Base-by-base conservation (phyloP, 2,797 vertebrate species). In the Macropodus opercularis region DNA sequence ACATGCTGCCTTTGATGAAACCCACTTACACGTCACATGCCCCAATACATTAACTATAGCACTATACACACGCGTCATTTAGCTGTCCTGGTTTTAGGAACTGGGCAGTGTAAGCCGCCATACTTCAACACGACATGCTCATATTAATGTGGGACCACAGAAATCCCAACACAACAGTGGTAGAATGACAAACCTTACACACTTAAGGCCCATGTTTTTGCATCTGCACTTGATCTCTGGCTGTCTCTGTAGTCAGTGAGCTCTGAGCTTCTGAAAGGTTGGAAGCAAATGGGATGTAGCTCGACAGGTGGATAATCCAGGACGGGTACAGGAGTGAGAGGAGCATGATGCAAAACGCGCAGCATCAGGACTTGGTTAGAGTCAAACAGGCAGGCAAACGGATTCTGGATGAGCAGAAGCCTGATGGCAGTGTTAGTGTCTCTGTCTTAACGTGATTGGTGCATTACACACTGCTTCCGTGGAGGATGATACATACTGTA, bases 331-430 rank as follows among this genome's bases (percentile, higher is more conserved):
- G n/a, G 69, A 62, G 44, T 38, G 41, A 35, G 51, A 44, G 49
- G 54, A 43, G 27, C 12, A 2, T 22, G 46, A 69, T 48, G 60
- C 48, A 35, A 59, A 68, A 58, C 38, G 44, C 56, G 40, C 44
- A 23, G 52, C 63, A 52, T 77, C 53, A 74, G 27, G 29, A 41
- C 58, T 53, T 49, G 68, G 70, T 65, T 70, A 26, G 53, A 58
- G 64, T 76, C 54, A 78, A 42, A 75, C 11, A 0, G 63, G 26
- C 61, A 64, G 54, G 55, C 29, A 29, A 44, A 42, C 57, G 55
- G 51, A 51, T 77, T 46, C 34, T 19, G 56, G 39, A 51, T 69
- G 72, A 79, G 70, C 63, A 42, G 42, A 51, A 53, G 43, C 46
- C 57, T 24, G 48, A 57, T 11, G 23, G 29, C 59, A 35, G 58